Evolutionary conservation across 2,797 vertebrate species (phyloP).

Genomic region (Spinibarbus caldwelli): DNA sequence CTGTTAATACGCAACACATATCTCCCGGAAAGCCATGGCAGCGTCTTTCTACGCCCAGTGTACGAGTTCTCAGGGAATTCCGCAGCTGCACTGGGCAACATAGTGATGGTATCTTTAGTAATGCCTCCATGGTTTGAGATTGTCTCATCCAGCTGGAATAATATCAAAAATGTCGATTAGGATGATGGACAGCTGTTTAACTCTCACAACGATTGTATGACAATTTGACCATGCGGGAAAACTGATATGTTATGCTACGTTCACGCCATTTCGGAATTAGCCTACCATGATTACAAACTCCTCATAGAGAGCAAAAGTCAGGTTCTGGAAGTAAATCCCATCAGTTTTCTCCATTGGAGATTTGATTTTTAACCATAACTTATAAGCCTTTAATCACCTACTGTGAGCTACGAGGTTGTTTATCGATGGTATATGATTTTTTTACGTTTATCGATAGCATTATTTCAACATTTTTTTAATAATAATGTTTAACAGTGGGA

Average conservation of each 20-base stretch:
- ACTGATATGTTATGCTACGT: constrained; percentile 5
- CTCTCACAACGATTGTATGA: constrained; percentile 21
- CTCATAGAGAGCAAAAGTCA: background rate
- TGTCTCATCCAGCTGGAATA: background rate
- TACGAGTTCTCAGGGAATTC: constrained; percentile 82
- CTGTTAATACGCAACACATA: constrained; percentile 61
- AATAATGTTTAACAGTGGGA: background rate
- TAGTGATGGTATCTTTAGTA: constrained; percentile 52
- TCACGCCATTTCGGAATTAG: background rate
- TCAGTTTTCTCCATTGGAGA: background rate
- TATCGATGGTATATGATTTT: background rate
- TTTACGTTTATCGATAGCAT: background rate
- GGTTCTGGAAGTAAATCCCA: background rate
- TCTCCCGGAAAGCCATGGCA: constrained; percentile 67
- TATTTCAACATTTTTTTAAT: background rate
- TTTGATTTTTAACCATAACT: background rate
- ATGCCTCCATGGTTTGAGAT: constrained; percentile 32
- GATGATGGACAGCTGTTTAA: constrained; percentile 7
- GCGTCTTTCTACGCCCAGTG: constrained; percentile 67
- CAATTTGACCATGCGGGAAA: constrained; percentile 12
- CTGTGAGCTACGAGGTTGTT: background rate
- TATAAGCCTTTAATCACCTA: background rate
- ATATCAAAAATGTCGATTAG: background rate
- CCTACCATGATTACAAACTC: background rate
- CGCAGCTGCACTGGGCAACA: constrained; percentile 72